phyloP scores from a whole-genome alignment of 1,140 invertebrate genomes.

The Rhagoletis pomonella region DNA sequence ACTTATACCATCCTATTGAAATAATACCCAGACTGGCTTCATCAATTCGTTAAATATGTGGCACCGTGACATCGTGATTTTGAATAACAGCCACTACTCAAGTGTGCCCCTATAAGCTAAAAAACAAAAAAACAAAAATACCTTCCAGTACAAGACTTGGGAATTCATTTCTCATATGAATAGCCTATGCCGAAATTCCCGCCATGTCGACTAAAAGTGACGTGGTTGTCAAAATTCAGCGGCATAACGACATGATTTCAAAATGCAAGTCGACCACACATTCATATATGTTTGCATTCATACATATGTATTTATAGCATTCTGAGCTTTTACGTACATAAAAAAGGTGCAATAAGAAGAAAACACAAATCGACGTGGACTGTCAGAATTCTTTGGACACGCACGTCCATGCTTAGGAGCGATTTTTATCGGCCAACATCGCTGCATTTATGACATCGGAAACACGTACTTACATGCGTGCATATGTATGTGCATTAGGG shows the following conservation, averaged over 20 bases:
- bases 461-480: background rate
- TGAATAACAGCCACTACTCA: too few species aligned
- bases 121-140: too few species aligned
- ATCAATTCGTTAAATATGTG: too few species aligned
- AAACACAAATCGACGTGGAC: conserved; percentile 22
- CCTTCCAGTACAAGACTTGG: too few species aligned
- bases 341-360: background rate
- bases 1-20: too few species aligned
- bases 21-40: too few species aligned
- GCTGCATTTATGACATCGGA: conserved; percentile 30
- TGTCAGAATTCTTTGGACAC: conserved; percentile 43
- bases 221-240: conserved; percentile 12
- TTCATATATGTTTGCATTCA: background rate
- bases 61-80: too few species aligned
- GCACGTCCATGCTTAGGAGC: conserved; percentile 38
- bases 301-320: background rate
- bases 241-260: background rate
- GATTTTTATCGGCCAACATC: conserved; percentile 39
- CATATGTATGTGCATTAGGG: background rate
- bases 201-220: background rate
- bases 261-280: background rate
- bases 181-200: background rate
- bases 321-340: background rate
- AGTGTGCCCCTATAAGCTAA: background rate
- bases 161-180: too few species aligned